Evolutionary conservation across 2,797 vertebrate genomes (phyloP).

Genomic region (Paguma larvata): DNA sequence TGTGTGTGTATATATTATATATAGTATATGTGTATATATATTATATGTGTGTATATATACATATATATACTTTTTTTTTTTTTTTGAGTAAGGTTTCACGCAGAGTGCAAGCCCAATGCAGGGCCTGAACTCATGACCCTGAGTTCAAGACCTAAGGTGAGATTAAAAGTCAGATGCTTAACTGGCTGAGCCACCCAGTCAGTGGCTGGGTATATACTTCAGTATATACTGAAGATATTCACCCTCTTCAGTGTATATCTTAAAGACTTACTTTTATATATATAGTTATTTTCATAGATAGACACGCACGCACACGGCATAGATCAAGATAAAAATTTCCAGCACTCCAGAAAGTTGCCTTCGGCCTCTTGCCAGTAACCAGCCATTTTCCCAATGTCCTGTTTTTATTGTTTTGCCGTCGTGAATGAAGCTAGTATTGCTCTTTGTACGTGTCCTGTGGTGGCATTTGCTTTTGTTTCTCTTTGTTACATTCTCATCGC

Average conservation of each 20-base stretch:
- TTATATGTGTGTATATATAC: too few species aligned
- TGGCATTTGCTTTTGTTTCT: neutral
- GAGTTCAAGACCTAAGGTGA: too few species aligned
- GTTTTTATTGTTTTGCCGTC: neutral
- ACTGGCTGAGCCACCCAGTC: too few species aligned
- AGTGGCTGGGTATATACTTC: too few species aligned
- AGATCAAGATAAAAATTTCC: neutral
- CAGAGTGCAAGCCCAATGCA: too few species aligned
- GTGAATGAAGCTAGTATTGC: neutral
- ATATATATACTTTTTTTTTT: too few species aligned
- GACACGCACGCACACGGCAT: neutral
- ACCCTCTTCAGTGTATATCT: neutral
- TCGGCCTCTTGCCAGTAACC: neutral
- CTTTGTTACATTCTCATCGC: neutral
- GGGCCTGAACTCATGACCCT: too few species aligned
- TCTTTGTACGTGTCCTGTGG: neutral
- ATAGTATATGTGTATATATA: too few species aligned
- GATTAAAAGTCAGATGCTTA: too few species aligned
- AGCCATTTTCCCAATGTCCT: neutral
- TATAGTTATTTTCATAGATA: neutral
- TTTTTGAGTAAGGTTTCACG: too few species aligned
- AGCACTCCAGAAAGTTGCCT: neutral
- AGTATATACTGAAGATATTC: too few species aligned
- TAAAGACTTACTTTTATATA: neutral
- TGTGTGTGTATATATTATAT: too few species aligned